phyloP scores from a whole-genome alignment of 2,113 vertebrate species.

The Indicator maculatus region DNA sequence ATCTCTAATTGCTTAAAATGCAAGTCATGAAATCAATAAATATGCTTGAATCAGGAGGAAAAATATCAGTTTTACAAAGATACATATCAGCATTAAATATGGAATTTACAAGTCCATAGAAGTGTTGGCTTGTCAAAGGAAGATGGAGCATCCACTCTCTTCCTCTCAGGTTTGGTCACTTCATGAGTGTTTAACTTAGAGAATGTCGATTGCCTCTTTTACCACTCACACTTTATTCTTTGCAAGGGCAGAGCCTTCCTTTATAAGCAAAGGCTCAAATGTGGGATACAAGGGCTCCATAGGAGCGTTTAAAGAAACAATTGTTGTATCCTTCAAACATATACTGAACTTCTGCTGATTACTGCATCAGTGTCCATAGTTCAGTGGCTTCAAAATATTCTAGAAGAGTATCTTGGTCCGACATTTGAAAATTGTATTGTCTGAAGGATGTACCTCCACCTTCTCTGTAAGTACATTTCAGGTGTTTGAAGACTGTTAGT shows the following conservation, averaged over 20 bases:
- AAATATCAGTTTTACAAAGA: conserved; percentile 22
- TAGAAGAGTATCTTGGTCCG: background rate
- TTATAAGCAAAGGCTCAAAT: background rate
- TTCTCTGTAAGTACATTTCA: background rate
- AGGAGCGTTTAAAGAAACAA: background rate
- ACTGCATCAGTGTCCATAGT: background rate
- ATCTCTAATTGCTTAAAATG: background rate
- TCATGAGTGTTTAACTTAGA: background rate
- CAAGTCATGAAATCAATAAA: background rate
- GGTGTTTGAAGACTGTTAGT: background rate
- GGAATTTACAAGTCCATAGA: conserved; percentile 6
- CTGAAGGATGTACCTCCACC: background rate
- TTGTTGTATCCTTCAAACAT: background rate
- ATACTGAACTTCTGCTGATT: background rate
- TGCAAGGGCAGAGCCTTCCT: background rate
- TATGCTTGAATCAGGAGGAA: background rate
- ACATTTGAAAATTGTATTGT: background rate
- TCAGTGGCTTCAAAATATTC: background rate
- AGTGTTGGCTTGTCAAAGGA: conserved; percentile 1
- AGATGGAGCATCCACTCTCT: conserved; percentile 12
- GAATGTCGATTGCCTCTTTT: background rate
- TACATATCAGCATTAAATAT: background rate
- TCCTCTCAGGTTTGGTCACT: background rate
- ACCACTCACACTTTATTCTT: background rate
- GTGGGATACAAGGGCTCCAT: background rate